Base-by-base conservation (phyloP, 2,888 invertebrate species). In the Ethmia dodecea region DNA sequence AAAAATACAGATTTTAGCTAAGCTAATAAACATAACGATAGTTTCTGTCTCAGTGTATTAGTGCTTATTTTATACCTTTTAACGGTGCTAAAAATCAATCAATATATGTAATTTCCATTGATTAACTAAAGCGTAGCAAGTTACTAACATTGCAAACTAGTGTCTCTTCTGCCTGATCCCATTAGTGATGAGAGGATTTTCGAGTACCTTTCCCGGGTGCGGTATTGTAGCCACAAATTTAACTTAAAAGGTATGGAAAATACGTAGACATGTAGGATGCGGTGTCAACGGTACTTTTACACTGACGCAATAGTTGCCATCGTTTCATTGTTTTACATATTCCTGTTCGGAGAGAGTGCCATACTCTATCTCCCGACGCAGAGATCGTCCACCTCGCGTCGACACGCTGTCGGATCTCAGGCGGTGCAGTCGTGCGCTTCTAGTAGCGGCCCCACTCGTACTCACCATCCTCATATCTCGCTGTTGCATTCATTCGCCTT, bases 391-490 rank as follows among this genome's bases (percentile, higher is more conserved):
- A 15, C 8, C 18, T 13, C 15, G n/a, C 15, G 14, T 16, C 27
- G 9, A 13, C 8, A 27, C 13, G n/a, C 26, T 22, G 22, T 33
- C 13, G 16, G 26, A 13, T 18, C 13, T 28, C n/a, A 11, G 3
- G 14, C 11, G 14, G 10, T 25, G 25, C 10, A 31, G 15, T 27
- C n/a, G 9, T n/a, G 27, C 18, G 8, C 29, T 30, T 30, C 2
- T 6, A 12, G 16, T 29, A 24, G 25, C 29, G 25, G 15, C 28
- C 37, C 48, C 54, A 47, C 49, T 55, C 50, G 47, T 52, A 49
- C 42, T 51, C 43, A 43, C 55, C 54, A 52, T 57, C 55, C 55
- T 60, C 59, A 57, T 50, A 55, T 52, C 45, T 52, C 53, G 50
- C 55, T 50, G 40, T 38, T 43, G 40, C 40, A 40, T 39, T 33